Base-by-base conservation (phyloP, 2,888 invertebrate genomes). In the Sericinus montela region DNA sequence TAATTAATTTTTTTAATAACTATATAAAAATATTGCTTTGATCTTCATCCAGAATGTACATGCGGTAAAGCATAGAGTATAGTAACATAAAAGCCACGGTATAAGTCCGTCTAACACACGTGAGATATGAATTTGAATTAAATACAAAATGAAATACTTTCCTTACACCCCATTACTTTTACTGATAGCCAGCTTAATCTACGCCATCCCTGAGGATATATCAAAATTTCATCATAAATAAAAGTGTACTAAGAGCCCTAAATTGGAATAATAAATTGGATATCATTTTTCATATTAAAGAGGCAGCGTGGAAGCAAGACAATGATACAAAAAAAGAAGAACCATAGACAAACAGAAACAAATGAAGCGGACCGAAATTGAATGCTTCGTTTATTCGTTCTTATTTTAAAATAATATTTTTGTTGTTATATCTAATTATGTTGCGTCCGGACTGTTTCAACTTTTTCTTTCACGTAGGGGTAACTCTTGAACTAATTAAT, bases 351-450 rank as follows among this genome's bases (percentile, higher is more conserved):
- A 80, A 77, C 75, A 75, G 69, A 57, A 75, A 82, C 74, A 83
- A 80, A 84, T 83, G 82, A 77, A 70, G 62, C 63, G 60, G 63
- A 62, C 66, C 72, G 63, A 79, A 81, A 75, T 78, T 76, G 75
- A 79, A 81, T 72, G 77, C 40, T 45, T 19, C 44, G 48, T 39
- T 49, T 44, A 65, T 67, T 65, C 68, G 67, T 72, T 75, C 72
- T 72, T 74, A 60, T 71, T 72, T 74, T 73, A 69, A 68, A 73
- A 72, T 74, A 69, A 76, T 79, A 79, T 81, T 81, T 80, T 81
- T 73, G 76, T 85, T 84, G 71, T 80, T 80, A 80, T 78, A 84
- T 78, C 85, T 84, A 86, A 86, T 87, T 85, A 86, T 77, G 72
- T 51, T 63, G 65, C 69, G 70, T 65, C 67, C 11, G 72, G 76